phyloP scores from a whole-genome alignment of 2,888 invertebrate species.

The Aphidoletes aphidimyza region DNA sequence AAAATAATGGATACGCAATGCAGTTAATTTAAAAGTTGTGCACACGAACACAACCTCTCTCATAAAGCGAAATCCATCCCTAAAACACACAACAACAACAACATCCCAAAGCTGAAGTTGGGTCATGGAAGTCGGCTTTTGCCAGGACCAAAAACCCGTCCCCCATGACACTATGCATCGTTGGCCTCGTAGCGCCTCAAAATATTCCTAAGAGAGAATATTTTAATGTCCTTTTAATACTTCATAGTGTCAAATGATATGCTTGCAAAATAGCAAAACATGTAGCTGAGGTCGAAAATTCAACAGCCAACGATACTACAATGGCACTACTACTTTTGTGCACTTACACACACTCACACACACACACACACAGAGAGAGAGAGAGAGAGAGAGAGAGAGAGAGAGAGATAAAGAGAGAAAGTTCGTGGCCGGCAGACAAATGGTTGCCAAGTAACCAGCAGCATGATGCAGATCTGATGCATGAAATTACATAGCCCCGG shows the following conservation, averaged over 20 bases:
- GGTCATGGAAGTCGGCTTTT: slow-evolving; percentile 11
- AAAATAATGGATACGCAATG: slow-evolving; percentile 47
- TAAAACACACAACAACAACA: neutral
- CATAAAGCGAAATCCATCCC: slow-evolving; percentile 3
- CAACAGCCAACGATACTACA: too few relatives aligned
- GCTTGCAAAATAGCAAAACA: neutral
- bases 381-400: too few relatives aligned
- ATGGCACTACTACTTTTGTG: too few relatives aligned
- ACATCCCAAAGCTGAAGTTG: neutral
- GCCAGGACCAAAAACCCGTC: too few relatives aligned
- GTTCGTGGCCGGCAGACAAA: neutral
- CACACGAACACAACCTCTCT: neutral
- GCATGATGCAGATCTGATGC: neutral
- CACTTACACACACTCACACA: too few relatives aligned
- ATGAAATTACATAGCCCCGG: neutral
- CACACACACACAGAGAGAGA: too few relatives aligned
- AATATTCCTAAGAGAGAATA: neutral
- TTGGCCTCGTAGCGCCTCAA: neutral
- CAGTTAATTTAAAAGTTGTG: slow-evolving; percentile 46
- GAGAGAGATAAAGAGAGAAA: too few relatives aligned
- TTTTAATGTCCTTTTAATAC: slow-evolving; percentile 51
- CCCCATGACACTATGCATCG: neutral
- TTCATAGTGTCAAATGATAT: slow-evolving; percentile 37
- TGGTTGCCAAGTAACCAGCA: slow-evolving; percentile 9
- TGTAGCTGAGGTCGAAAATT: neutral